Conservation (phyloP, 2,888 invertebrate genomes). For the Spodoptera littoralis region DNA sequence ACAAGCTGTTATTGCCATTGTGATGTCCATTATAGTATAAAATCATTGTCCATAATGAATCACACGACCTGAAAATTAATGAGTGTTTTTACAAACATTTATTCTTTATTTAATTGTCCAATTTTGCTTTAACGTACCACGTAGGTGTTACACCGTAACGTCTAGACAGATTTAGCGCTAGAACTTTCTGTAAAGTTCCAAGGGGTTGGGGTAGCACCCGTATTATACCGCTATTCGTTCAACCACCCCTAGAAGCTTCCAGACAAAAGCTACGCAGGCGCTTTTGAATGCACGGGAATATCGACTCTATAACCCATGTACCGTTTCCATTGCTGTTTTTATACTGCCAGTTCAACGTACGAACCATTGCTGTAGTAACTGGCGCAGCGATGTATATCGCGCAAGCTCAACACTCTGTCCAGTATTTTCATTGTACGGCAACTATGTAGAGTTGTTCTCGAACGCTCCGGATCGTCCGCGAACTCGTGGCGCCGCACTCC, state of each 20-base stretch:
- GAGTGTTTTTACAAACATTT: conserved; percentile 34
- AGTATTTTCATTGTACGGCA: conserved; percentile 40
- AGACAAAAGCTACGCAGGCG: conserved; percentile 52
- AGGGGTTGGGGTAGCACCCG: conserved; percentile 21
- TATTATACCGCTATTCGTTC: conserved; percentile 20
- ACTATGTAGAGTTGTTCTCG: conserved; percentile 53
- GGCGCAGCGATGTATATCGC: conserved; percentile 45
- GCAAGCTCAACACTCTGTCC: conserved; percentile 15
- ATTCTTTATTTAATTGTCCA: conserved; percentile 11
- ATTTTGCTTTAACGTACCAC: conserved; percentile 5
- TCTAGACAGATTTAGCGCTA: conserved; percentile 11
- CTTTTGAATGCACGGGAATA: conserved; percentile 16
- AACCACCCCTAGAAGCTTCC: conserved; percentile 53
- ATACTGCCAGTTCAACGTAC: conserved; percentile 19
- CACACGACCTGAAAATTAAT: conserved; percentile 56
- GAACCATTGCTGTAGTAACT: conserved; percentile 21
- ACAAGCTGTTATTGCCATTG: conserved; percentile 68
- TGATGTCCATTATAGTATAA: conserved; percentile 60
- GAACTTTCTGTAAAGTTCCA: conserved; percentile 27
- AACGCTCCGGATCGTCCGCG: conserved; percentile 70
- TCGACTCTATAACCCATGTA: conserved; percentile 17
- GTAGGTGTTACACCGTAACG: conserved; percentile 29
- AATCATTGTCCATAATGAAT: conserved; percentile 63
- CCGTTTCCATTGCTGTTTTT: conserved; percentile 46
- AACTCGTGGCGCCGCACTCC: conserved; percentile 69